Evolutionary conservation across 2,113 vertebrate species (phyloP), one percentile per base, ranked within the genome.

Genomic region (Mixornis gularis): DNA sequence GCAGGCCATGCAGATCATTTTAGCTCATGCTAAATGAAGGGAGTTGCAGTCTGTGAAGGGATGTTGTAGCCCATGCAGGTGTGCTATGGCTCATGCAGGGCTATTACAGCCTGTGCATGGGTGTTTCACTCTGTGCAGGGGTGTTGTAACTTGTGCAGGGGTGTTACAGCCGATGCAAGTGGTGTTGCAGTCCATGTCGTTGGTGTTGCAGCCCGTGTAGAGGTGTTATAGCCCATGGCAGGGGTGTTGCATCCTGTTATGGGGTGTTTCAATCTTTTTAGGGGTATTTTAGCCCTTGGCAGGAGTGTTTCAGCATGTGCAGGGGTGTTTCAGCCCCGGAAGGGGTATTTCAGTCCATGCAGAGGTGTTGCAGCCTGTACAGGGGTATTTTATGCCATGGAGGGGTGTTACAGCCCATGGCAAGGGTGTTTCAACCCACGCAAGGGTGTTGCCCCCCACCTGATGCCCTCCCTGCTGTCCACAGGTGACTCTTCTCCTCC

Each of bases 401-500:
- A 25, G 34, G 12, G 3, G 4, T 64, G 24, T 26, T 44, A 1
- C 27, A 81, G 24, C n/a, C n/a, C n/a, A 0, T 22, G 30, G 18
- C 10, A 40, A 34, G 25, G 12, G 8, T 9, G 4, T 30, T 16
- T 4, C 9, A 85, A 15, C 29, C 12, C 7, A 1, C 17, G 19
- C 40, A 9, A 38, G 24, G 30, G 21, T 49, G 55, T 55, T 52
- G 9, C 26, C 58, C 43, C 3, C 7, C 0, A 0, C 21, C 64
- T 80, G 64, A 92, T 1, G 13, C 34, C 46, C n/a, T 48, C 65
- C 49, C 32, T 0, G 21, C 3, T 65, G 62, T 6, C 90, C 71
- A 4, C 90, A 96, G 94, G 95, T 76, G 71, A 80, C 76, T 79
- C 71, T 86, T 91, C 72, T 68, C 77, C 80, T 56, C 62, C 90